A percentile compares a stretch with the other conserved stretches of the same genome.
Conservation (phyloP, 2,888 invertebrate species). For the Drosophila gaucha region DNA sequence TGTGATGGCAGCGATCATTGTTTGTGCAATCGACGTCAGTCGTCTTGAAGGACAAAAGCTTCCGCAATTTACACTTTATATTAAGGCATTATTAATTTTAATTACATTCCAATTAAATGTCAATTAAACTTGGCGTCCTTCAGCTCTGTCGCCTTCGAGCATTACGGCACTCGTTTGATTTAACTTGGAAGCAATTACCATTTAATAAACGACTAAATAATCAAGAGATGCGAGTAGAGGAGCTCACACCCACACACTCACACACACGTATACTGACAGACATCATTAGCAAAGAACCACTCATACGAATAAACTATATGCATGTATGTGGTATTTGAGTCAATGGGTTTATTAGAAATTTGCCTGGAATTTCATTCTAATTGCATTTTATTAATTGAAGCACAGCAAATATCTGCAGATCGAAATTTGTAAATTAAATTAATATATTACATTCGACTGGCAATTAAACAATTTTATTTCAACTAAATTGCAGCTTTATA, state of each 20-base stretch:
- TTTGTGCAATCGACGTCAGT: constrained; percentile 20
- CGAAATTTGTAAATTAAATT: background rate
- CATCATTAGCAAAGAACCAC: constrained; percentile 18
- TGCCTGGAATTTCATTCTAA: constrained; percentile 11
- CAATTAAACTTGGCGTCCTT: constrained; percentile 60
- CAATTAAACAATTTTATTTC: background rate
- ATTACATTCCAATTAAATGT: constrained; percentile 72
- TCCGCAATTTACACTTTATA: constrained; percentile 39
- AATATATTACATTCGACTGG: background rate
- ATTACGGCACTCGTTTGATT: constrained; percentile 31
- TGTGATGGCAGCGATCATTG: constrained; percentile 25
- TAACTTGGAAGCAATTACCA: constrained; percentile 46
- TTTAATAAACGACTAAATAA: constrained; percentile 47
- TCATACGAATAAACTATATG: background rate
- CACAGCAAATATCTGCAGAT: background rate
- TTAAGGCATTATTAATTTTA: constrained; percentile 68
- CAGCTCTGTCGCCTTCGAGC: constrained; percentile 15
- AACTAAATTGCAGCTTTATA: background rate
- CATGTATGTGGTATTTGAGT: constrained; percentile 1
- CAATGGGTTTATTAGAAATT: constrained; percentile 4
- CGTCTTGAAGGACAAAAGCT: constrained; percentile 35
- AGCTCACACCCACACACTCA: background rate
- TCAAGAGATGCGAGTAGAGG: constrained; percentile 16
- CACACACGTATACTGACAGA: background rate
- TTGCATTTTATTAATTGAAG: constrained; percentile 17